A percentile compares a stretch with the other conserved stretches of the same genome.
phyloP scores from a whole-genome alignment of 2,113 vertebrate species.

The Callaeas wilsoni region DNA sequence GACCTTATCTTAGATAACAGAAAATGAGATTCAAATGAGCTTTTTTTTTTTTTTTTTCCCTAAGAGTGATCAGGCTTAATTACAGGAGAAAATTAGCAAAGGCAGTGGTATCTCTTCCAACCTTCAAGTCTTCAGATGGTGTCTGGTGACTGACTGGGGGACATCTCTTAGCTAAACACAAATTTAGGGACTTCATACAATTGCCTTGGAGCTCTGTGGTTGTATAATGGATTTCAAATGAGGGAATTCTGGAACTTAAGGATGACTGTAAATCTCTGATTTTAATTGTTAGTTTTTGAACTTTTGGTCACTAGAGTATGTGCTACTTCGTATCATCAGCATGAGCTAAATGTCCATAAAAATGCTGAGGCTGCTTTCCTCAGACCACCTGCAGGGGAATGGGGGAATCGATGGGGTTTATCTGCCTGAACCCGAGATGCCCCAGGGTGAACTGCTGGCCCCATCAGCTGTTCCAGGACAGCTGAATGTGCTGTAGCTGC shows the following conservation, averaged over 20 bases:
- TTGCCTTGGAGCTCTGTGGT: background rate
- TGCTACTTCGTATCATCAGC: background rate
- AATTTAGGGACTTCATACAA: background rate
- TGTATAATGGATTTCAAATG: background rate
- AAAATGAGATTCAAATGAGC: background rate
- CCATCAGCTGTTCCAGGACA: background rate
- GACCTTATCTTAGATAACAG: slow-evolving; percentile 18
- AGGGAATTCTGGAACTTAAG: background rate
- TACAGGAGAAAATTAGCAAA: background rate
- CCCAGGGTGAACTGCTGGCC: background rate
- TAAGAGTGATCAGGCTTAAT: background rate
- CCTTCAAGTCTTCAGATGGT: background rate
- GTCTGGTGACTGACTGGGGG: background rate
- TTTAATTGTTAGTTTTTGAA: background rate
- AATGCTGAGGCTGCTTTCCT: background rate
- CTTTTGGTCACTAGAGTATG: background rate
- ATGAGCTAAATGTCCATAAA: background rate
- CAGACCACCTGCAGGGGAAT: background rate
- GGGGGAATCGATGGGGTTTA: fast-evolving
- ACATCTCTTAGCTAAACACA: background rate
- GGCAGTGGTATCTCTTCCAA: background rate
- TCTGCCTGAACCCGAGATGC: background rate
- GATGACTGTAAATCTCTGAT: background rate
- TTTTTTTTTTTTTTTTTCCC: background rate
- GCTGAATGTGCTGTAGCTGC: background rate